Conservation (phyloP, 2,797 vertebrate genomes). For the Microctenopoma stevenorrisi region DNA sequence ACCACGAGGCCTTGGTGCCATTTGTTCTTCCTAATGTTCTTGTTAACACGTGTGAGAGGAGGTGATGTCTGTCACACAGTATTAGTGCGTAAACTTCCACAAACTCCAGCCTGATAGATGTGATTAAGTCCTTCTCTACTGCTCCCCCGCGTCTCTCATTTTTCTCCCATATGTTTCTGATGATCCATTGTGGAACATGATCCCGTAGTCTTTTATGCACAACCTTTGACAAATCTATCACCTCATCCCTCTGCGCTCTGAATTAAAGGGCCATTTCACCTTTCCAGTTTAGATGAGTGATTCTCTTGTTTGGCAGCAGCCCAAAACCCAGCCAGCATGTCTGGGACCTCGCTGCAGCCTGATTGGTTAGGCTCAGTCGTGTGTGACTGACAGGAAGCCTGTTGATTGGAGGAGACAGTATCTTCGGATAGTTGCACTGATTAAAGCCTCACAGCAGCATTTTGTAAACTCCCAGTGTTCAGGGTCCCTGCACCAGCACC, state of each 20-base stretch:
- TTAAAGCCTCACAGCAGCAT: slow-evolving; percentile 80
- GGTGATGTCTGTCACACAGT: slow-evolving; percentile 20
- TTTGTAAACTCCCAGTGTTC: slow-evolving; percentile 79
- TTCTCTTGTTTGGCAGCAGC: slow-evolving; percentile 71
- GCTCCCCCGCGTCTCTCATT: slow-evolving; percentile 52
- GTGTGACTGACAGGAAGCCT: slow-evolving; percentile 85
- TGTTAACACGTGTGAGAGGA: slow-evolving; percentile 28
- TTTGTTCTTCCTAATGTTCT: slow-evolving; percentile 25
- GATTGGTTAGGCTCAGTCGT: slow-evolving; percentile 77
- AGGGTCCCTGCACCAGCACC: slow-evolving; percentile 63
- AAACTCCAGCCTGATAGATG: slow-evolving; percentile 45
- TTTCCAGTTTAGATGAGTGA: slow-evolving; percentile 77
- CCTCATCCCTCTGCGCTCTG: slow-evolving; percentile 68
- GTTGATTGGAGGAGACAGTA: slow-evolving; percentile 83
- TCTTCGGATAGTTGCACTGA: slow-evolving; percentile 82
- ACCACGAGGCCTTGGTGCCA: slow-evolving; percentile 32
- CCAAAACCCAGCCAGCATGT: slow-evolving; percentile 67
- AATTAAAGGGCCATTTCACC: slow-evolving; percentile 80
- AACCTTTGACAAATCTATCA: slow-evolving; percentile 81
- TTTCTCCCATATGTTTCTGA: slow-evolving; percentile 71
- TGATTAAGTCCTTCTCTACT: slow-evolving; percentile 45
- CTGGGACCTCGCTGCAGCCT: slow-evolving; percentile 53
- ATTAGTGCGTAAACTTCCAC: slow-evolving; percentile 35
- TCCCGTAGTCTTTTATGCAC: slow-evolving; percentile 68
- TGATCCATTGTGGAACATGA: slow-evolving; percentile 72